phyloP scores from a whole-genome alignment of 1,140 invertebrate species.

The Eufriesea mexicana region DNA sequence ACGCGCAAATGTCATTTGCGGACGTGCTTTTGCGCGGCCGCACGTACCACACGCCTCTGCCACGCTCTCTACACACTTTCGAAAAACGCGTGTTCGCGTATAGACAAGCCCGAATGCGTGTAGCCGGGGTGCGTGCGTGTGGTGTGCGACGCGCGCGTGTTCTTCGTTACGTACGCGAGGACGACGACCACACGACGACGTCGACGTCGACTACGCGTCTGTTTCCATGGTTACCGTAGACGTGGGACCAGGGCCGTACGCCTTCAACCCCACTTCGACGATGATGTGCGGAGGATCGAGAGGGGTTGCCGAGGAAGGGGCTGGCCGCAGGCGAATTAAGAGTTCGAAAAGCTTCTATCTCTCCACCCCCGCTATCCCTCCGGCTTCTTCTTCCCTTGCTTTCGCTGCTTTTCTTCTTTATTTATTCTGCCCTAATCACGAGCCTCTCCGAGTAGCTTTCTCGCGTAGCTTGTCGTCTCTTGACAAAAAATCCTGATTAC shows the following conservation, averaged over 20 bases:
- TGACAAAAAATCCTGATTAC: slow-evolving; percentile 41
- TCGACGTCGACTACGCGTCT: slow-evolving; percentile 65
- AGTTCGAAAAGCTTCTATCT: slow-evolving; percentile 72
- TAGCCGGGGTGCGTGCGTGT: neutral
- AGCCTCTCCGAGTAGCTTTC: slow-evolving; percentile 56
- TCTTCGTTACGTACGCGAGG: slow-evolving; percentile 9
- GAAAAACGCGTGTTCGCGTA: slow-evolving; percentile 27
- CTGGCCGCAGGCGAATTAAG: slow-evolving; percentile 74
- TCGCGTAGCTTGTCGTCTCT: slow-evolving; percentile 42
- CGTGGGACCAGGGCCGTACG: slow-evolving; percentile 60
- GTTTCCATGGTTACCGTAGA: slow-evolving; percentile 71
- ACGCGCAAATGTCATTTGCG: slow-evolving; percentile 63
- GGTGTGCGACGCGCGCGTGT: neutral
- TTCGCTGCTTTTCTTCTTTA: slow-evolving; percentile 33
- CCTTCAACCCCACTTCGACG: slow-evolving; percentile 54
- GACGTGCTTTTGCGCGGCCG: slow-evolving; percentile 54
- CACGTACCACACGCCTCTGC: neutral
- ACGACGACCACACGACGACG: slow-evolving; percentile 46
- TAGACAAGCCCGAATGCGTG: neutral
- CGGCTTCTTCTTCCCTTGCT: slow-evolving; percentile 4
- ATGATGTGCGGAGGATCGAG: slow-evolving; percentile 56
- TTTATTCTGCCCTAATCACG: slow-evolving; percentile 70
- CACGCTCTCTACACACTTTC: neutral
- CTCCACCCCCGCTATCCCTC: slow-evolving; percentile 12
- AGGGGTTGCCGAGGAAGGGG: slow-evolving; percentile 60